phyloP scores from a whole-genome alignment of 2,888 invertebrate genomes.

The Timema podura region DNA sequence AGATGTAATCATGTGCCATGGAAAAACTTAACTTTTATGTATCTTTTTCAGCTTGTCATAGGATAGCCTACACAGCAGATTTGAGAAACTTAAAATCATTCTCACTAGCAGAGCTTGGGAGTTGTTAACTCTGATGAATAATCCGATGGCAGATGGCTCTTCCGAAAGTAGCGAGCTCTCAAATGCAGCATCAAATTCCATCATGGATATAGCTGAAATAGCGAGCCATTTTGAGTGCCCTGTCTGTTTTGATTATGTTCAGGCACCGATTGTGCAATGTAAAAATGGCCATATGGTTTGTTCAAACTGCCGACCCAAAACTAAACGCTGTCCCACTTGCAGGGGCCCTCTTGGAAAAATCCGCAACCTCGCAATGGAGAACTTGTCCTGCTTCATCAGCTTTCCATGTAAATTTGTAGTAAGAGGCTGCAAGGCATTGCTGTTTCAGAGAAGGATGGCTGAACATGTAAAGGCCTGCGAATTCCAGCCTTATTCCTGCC shows the following conservation, averaged over 20 bases:
- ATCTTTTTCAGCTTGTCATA: too few relatives aligned
- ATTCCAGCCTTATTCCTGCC: slow-evolving; percentile 96
- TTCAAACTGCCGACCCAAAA: slow-evolving; percentile 93
- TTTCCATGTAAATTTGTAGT: slow-evolving; percentile 98
- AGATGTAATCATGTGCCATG: too few relatives aligned
- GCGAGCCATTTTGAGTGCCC: slow-evolving; percentile 92
- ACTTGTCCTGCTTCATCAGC: slow-evolving; percentile 96
- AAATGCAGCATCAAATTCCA: slow-evolving; percentile 50
- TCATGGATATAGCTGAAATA: slow-evolving; percentile 76
- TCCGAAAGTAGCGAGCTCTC: slow-evolving; percentile 20
- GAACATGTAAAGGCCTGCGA: slow-evolving; percentile 99
- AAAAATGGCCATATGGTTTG: slow-evolving; percentile 98
- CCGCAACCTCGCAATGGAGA: slow-evolving; percentile 98
- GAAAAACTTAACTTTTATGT: too few relatives aligned
- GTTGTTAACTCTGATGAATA: too few relatives aligned
- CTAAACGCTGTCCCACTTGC: slow-evolving; percentile 97
- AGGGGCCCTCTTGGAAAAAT: slow-evolving; percentile 95
- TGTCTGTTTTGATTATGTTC: slow-evolving; percentile 98
- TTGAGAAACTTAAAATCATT: too few relatives aligned
- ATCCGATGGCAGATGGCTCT: slow-evolving; percentile 10
- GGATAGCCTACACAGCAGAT: too few relatives aligned
- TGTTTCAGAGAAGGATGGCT: slow-evolving; percentile 92
- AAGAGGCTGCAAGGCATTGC: slow-evolving; percentile 87
- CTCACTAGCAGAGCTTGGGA: too few relatives aligned
- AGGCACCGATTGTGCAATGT: slow-evolving; percentile 98